Conservation (phyloP, 2,888 invertebrate genomes). For the Scaptomyza caliginosa region DNA sequence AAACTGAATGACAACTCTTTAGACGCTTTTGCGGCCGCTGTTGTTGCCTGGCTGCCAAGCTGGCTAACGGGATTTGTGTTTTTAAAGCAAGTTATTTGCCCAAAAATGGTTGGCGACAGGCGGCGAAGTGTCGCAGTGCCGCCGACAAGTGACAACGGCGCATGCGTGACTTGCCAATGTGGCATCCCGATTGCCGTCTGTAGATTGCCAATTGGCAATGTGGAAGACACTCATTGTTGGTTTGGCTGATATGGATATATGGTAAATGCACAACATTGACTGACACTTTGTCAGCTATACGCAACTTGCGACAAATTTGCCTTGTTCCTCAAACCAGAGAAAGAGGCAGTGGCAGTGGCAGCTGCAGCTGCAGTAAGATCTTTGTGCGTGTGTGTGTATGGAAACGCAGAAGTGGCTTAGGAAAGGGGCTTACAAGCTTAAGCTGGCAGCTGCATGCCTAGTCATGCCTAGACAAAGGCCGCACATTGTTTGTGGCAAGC, state of each 20-base stretch:
- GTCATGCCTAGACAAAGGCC: constrained; percentile 30
- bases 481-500: constrained; percentile 6
- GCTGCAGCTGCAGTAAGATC: constrained; percentile 25
- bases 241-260: constrained; percentile 41
- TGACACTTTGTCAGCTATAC: constrained; percentile 59
- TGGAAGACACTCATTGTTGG: constrained; percentile 44
- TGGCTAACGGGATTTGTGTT: constrained; percentile 55
- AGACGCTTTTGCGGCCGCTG: constrained; percentile 27
- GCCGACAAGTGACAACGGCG: constrained; percentile 70
- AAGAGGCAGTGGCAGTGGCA: constrained; percentile 23
- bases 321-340: constrained; percentile 34
- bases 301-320: constrained; percentile 59
- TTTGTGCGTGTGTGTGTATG: background rate
- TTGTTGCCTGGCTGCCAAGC: background rate
- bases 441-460: constrained; percentile 48
- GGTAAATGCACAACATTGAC: constrained; percentile 52
- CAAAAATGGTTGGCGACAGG: constrained; percentile 68
- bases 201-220: constrained; percentile 30
- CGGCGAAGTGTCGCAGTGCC: constrained; percentile 52
- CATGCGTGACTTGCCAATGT: constrained; percentile 71
- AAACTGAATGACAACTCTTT: constrained; percentile 77
- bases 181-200: constrained; percentile 10
- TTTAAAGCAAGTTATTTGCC: constrained; percentile 73
- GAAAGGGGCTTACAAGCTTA: constrained; percentile 30
- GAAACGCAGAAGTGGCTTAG: background rate